Evolutionary conservation across 2,888 invertebrate genomes (phyloP).

Genomic region (Arge pagana): DNA sequence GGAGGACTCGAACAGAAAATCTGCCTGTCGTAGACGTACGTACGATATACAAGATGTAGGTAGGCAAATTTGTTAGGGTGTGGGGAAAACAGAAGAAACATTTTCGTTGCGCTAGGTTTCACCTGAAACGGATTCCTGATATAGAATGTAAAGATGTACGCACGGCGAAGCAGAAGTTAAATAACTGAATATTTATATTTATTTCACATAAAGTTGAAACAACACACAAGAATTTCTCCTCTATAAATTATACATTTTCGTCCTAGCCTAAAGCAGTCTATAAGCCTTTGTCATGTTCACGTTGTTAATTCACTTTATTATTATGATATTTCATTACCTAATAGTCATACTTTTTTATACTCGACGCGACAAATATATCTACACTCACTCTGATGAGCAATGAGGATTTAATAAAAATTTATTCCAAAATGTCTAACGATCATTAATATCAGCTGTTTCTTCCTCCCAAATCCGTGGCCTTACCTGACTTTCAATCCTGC

Average conservation of each 20-base stretch:
- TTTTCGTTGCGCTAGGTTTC: too few species aligned
- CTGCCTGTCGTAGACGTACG: too few species aligned
- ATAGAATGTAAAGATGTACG: background rate
- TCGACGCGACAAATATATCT: conserved; percentile 16
- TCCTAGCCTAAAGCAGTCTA: conserved; percentile 47
- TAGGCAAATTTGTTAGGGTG: too few species aligned
- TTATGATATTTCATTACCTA: conserved; percentile 10
- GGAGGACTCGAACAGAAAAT: too few species aligned
- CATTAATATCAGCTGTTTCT: background rate
- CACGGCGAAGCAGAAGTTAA: background rate
- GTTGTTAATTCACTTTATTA: conserved; percentile 27
- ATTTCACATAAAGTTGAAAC: conserved; percentile 11
- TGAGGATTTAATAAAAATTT: too few species aligned
- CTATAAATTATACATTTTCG: conserved; percentile 29
- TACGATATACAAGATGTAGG: too few species aligned
- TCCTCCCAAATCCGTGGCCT: too few species aligned
- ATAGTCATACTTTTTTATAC: conserved; percentile 8
- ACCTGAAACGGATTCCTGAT: too few species aligned
- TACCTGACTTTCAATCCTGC: too few species aligned
- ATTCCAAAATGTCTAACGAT: background rate
- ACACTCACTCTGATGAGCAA: conserved; percentile 15
- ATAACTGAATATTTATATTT: conserved; percentile 12
- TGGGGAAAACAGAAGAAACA: too few species aligned
- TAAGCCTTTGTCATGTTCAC: conserved; percentile 42
- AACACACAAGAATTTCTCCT: conserved; percentile 17